phyloP scores from a whole-genome alignment of 2,888 invertebrate species.

The Mimachlamys varia region DNA sequence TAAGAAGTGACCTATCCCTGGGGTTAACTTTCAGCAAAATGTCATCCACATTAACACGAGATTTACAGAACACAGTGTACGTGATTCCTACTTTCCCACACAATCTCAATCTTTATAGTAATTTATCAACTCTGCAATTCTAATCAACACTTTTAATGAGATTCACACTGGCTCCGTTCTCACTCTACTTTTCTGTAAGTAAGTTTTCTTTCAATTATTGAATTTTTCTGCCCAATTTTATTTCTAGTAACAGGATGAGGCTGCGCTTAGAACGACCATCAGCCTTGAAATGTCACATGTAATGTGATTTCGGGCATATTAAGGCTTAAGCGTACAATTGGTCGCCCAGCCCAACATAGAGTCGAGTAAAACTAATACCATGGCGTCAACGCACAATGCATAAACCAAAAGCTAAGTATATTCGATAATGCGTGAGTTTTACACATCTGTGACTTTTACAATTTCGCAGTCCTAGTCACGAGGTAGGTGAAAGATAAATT shows the following conservation, averaged over 20 bases:
- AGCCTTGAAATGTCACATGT: slow-evolving; percentile 31
- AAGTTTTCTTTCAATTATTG: slow-evolving; percentile 31
- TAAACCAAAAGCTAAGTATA: too few relatives aligned
- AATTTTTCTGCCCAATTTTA: slow-evolving; percentile 17
- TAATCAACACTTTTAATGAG: not conserved
- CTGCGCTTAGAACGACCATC: not conserved
- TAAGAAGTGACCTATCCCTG: too few relatives aligned
- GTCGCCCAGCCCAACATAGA: not conserved
- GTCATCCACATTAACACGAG: not conserved
- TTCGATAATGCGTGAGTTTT: too few relatives aligned
- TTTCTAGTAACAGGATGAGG: not conserved
- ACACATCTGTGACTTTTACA: too few relatives aligned
- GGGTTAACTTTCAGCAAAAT: too few relatives aligned
- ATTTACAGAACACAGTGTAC: not conserved
- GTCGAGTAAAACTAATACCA: not conserved
- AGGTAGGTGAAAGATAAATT: too few relatives aligned
- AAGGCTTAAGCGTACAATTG: not conserved
- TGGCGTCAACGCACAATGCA: not conserved
- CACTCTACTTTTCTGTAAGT: not conserved
- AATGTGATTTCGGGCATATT: not conserved
- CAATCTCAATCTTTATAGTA: not conserved
- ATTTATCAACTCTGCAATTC: slow-evolving; percentile 30
- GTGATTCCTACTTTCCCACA: not conserved
- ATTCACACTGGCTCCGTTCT: not conserved
- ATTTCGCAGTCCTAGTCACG: too few relatives aligned